Evolutionary conservation across 2,888 invertebrate species (phyloP), one percentile per base, ranked within the genome.

Genomic region (Tortricodes alternella): DNA sequence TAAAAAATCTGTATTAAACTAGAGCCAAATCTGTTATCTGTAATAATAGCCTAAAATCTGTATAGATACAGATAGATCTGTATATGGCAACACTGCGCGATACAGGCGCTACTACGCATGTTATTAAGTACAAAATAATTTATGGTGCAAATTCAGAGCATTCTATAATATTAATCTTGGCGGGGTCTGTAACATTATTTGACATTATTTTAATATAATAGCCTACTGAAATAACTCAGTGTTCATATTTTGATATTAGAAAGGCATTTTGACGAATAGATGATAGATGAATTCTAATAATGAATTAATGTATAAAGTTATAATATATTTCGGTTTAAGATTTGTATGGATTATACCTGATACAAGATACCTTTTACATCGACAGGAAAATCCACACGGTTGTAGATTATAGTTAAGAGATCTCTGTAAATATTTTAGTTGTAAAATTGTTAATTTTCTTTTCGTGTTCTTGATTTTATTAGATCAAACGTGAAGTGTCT

Each of bases 241-340:
- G 77, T 80, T 81, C 77, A 76, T 80, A 80, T 79, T 83, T 82
- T 77, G 67, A 67, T 74, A 73, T 35, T 65, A 46, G 56, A 49
- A 62, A 60, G 59, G 62, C 62, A 66, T 68, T 70, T 71, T 70
- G 48, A 62, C 29, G 55, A 44, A 44, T 58, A 46, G 38, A 56
- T 49, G 56, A 44, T 58, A 46, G 38, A 56, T 49, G 56, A 58
- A 37, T 53, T 49, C 55, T 52, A 43, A 60, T 59, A 27, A 63
- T 59, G 61, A 61, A 43, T 57, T 61, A 53, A 35, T 51, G 55
- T 63, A 46, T 55, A 59, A 57, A 60, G 38, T 46, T 56, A 52
- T 63, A 51, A 51, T 58, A 49, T 60, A 58, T 63, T 59, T 53
- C 46, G 53, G 13, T 46, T 32, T 56, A 58, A 62, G 60, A 59